Conservation (phyloP, 2,797 vertebrate genomes). For the Huso huso region DNA sequence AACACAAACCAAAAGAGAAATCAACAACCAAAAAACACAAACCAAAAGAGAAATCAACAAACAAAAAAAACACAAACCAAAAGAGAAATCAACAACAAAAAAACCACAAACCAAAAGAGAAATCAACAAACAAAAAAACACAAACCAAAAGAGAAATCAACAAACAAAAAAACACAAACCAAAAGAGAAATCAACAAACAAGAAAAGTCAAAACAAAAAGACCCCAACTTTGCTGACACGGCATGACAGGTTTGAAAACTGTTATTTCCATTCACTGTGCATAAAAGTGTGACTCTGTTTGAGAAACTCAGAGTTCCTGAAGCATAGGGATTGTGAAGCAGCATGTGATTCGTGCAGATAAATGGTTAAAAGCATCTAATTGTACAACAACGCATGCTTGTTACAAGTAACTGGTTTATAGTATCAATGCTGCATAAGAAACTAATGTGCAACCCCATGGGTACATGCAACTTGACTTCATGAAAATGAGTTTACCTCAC, state of each 20-base stretch:
- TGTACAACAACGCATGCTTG: not conserved
- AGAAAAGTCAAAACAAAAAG: not conserved
- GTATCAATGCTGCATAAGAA: no score
- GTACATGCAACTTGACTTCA: no score
- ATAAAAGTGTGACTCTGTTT: no score
- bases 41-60: no score
- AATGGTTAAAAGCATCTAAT: not conserved
- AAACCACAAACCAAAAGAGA: not conserved
- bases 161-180: not conserved
- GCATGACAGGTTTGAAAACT: no score
- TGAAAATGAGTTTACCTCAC: no score
- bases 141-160: no score
- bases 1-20: no score
- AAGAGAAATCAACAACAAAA: conserved; percentile 15
- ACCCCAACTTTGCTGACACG: not conserved
- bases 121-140: no score
- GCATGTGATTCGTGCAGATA: not conserved
- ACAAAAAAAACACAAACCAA: conserved; percentile 2
- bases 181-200: conserved; percentile 7
- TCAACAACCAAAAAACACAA: no score
- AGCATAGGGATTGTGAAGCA: not conserved
- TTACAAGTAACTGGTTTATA: not conserved
- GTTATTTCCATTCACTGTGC: no score
- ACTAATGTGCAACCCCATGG: no score
- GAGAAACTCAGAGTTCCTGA: not conserved